These are phyloP conservation scores for Enteromius anoplus DNA, from an alignment of 2,797 vertebrate genomes.

Conservation along the genomic window DNA sequence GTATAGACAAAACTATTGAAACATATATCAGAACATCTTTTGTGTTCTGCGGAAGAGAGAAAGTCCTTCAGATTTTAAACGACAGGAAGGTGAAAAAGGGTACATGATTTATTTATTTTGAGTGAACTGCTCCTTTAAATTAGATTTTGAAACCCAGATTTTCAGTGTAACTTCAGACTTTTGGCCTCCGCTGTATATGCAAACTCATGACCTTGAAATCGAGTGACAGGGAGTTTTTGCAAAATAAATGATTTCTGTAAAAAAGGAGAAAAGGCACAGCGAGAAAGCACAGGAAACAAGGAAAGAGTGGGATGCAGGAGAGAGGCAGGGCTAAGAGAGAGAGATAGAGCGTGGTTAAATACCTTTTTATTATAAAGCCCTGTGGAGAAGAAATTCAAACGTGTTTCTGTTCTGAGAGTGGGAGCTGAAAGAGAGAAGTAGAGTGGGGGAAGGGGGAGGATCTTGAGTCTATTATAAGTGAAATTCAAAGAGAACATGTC, in stretches of 20 bases:
- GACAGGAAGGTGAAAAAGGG: background rate
- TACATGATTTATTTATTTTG: background rate
- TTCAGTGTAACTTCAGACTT: background rate
- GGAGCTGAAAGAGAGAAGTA: slow-evolving; percentile 46
- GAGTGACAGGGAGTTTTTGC: background rate
- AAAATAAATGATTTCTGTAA: background rate
- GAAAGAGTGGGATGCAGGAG: slow-evolving; percentile 40
- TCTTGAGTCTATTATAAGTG: slow-evolving; percentile 70
- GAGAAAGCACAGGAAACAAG: slow-evolving; percentile 17
- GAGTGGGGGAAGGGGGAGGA: slow-evolving; percentile 43
- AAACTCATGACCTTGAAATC: slow-evolving; percentile 12
- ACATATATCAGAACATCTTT: background rate
- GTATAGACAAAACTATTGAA: background rate
- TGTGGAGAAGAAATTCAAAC: slow-evolving; percentile 69
- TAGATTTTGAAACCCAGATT: background rate
- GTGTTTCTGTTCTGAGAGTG: slow-evolving; percentile 64
- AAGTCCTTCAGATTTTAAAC: background rate
- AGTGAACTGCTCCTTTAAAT: background rate
- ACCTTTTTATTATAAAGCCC: slow-evolving; percentile 73
- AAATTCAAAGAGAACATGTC: slow-evolving; percentile 71
- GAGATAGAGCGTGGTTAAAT: slow-evolving; percentile 68
- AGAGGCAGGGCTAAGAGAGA: slow-evolving; percentile 47
- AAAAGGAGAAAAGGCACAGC: background rate
- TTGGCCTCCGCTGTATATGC: background rate
- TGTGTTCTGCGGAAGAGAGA: background rate